Evolutionary conservation across 1,140 invertebrate genomes (phyloP), one percentile per base, ranked within the genome.

Genomic region (Trachymyrmex septentrionalis): DNA sequence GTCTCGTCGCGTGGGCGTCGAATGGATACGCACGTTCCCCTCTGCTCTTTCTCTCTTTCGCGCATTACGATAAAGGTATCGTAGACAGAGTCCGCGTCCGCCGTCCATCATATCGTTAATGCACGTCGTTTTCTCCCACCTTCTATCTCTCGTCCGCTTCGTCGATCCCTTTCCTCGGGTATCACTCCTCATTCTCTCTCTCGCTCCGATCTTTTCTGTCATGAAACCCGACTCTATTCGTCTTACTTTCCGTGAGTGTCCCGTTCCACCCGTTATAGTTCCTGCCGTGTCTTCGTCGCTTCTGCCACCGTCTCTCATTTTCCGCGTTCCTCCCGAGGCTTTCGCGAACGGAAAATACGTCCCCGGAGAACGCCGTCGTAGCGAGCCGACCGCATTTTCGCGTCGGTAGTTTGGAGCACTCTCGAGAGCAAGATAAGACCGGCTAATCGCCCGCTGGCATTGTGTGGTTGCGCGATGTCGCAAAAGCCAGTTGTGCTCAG

Each of bases 61-160:
- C 73, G 80, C 89, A 87, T 90, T 72, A 85, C 80, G 88, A 66
- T 38, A 71, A 81, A 73, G 55, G 88, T 90, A 90, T 81, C 66
- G 86, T 72, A 89, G 88, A 90, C 89, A 86, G 85, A 91, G 82
- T 71, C 86, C 90, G 86, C 91, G 91, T 90, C 86, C 91, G 86
- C 85, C 91, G 91, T 92, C 85, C 88, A 92, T 92, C 91, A 92
- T 91, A 89, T 88, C 75, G 88, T 92, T 92, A 92, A 92, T 92
- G 91, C 77, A 90, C 82, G 75, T 91, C 87, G 85, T 89, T 91
- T 87, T 86, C 90, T 90, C 91, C 80, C 76, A 71, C 80, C 38
- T 61, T 61, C 77, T 76, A 24, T 38, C 80, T 80, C 67, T 67
- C 71, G 53, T 64, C 69, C 67, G 6, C 55, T 19, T 63, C 30